Percentiles rank a stretch among this genome's conserved stretches.
These are phyloP conservation scores for Spilarctia lutea DNA, from an alignment of 2,888 invertebrate species.

Conservation along the genomic window DNA sequence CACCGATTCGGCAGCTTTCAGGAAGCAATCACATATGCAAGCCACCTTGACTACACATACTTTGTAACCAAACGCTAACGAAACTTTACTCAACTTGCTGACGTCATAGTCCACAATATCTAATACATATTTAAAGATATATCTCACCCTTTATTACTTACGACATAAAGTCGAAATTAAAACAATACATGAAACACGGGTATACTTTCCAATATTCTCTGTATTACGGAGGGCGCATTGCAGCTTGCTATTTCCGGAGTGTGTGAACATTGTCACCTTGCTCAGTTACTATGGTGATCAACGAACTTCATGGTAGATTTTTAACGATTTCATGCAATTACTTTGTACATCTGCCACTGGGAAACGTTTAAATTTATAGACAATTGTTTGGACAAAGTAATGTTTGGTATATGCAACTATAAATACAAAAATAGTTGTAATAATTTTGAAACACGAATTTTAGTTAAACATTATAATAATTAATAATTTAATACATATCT, in stretches of 20 bases:
- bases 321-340: conserved; percentile 50
- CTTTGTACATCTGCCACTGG: conserved; percentile 41
- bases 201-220: conserved; percentile 26
- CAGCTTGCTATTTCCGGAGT: conserved; percentile 81
- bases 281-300: conserved; percentile 72
- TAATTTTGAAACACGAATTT: too few relatives aligned
- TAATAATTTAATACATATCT: too few relatives aligned
- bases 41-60: conserved; percentile 38
- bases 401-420: too few relatives aligned
- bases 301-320: conserved; percentile 57
- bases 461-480: too few relatives aligned
- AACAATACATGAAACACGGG: not conserved
- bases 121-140: not conserved
- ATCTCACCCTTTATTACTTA: not conserved
- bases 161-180: conserved; percentile 4
- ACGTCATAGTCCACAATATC: conserved; percentile 55
- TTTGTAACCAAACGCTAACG: conserved; percentile 65
- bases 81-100: conserved; percentile 70
- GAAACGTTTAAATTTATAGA: conserved; percentile 24
- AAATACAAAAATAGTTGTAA: too few relatives aligned
- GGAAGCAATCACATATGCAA: conserved; percentile 60
- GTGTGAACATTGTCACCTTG: conserved; percentile 80
- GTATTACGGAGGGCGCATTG: conserved; percentile 55
- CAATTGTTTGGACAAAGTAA: conserved; percentile 3
- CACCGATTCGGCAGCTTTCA: conserved; percentile 53